phyloP scores from a whole-genome alignment of 2,888 invertebrate genomes.

The Oscheius sp. region DNA sequence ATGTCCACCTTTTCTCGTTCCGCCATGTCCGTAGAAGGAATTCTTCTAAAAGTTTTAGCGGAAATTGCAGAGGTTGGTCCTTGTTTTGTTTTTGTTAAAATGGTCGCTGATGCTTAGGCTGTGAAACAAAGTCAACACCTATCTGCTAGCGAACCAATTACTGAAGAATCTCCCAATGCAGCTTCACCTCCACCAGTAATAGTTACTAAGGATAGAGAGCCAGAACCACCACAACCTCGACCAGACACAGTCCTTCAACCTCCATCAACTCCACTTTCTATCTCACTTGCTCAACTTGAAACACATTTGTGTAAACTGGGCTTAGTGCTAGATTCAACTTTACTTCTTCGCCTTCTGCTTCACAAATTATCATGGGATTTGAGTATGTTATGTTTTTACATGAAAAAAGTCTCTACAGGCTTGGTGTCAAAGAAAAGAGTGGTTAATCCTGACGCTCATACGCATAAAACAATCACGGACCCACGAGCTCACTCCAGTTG shows the following conservation, averaged over 20 bases:
- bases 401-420: conserved; percentile 28
- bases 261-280: conserved; percentile 31
- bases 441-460: conserved; percentile 43
- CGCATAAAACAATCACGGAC: conserved; percentile 59
- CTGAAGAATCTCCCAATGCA: conserved; percentile 66
- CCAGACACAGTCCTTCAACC: conserved; percentile 19
- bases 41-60: conserved; percentile 52
- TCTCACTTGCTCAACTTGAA: conserved; percentile 67
- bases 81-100: conserved; percentile 2
- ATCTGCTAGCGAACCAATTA: conserved; percentile 66
- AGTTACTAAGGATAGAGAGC: conserved; percentile 36
- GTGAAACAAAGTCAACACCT: conserved; percentile 59
- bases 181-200: conserved; percentile 51
- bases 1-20: conserved; percentile 66
- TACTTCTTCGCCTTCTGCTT: conserved; percentile 70
- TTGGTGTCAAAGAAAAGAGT: conserved; percentile 59
- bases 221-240: conserved; percentile 31
- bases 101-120: conserved; percentile 42
- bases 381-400: conserved; percentile 40
- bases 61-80: conserved; percentile 52
- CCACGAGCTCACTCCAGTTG: conserved; percentile 66
- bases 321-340: conserved; percentile 67
- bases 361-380: conserved; percentile 73
- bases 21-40: conserved; percentile 68
- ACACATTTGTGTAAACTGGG: conserved; percentile 71